A percentile compares a stretch with the other conserved stretches of the same genome.
Evolutionary conservation across 35 echinoderm and acorn worm genomes (phyloP).

Genomic region (Amphiura filiformis): DNA sequence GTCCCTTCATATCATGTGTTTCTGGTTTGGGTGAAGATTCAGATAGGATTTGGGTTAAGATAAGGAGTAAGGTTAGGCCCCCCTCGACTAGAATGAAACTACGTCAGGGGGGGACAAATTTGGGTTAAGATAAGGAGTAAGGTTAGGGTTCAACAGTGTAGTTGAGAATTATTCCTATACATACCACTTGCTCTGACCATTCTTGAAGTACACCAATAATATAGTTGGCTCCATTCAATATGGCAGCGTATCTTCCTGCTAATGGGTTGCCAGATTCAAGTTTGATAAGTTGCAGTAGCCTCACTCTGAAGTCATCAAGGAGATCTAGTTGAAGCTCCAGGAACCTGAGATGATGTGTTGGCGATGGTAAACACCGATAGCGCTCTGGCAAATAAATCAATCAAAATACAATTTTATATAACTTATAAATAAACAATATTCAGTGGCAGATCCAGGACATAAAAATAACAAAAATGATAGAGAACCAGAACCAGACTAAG

Average conservation of each 20-base stretch:
- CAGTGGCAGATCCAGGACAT: too few species aligned
- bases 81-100: too few species aligned
- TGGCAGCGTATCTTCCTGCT: constrained; percentile 66
- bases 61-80: too few species aligned
- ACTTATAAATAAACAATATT: not conserved
- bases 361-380: constrained; percentile 70
- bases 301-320: constrained; percentile 83
- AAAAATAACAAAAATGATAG: too few species aligned
- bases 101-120: too few species aligned
- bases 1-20: too few species aligned
- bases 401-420: not conserved
- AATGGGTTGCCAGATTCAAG: constrained; percentile 59
- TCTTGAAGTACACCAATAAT: constrained; percentile 78
- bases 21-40: too few species aligned
- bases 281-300: constrained; percentile 79
- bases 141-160: too few species aligned
- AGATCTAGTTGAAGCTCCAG: constrained; percentile 83
- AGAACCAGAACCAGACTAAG: too few species aligned
- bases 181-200: constrained; percentile 89
- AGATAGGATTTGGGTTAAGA: too few species aligned
- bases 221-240: constrained; percentile 83
- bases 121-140: too few species aligned
- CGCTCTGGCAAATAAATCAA: constrained; percentile 76
- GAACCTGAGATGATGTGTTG: constrained; percentile 82
- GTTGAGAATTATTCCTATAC: too few species aligned